These are phyloP conservation scores for Camptogramma bilineatum DNA, from an alignment of 2,888 invertebrate species.

Conservation along the genomic window DNA sequence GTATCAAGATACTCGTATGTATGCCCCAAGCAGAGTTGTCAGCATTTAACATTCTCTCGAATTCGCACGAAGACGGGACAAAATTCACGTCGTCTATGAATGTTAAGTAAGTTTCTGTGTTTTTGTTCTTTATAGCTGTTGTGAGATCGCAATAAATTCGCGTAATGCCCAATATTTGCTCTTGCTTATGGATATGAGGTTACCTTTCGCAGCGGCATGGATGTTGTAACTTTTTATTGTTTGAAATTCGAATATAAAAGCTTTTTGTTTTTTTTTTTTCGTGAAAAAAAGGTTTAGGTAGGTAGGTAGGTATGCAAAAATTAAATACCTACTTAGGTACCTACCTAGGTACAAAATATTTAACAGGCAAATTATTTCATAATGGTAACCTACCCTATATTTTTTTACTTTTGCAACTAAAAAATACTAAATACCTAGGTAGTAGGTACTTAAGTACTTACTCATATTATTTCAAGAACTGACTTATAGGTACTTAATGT, in stretches of 20 bases:
- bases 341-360: too few relatives aligned
- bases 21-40: conserved; percentile 33
- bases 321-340: too few relatives aligned
- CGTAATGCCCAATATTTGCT: conserved; percentile 10
- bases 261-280: background rate
- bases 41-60: conserved; percentile 41
- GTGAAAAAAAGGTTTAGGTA: too few relatives aligned
- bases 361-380: too few relatives aligned
- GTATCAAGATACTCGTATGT: background rate
- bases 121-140: conserved; percentile 44
- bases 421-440: too few relatives aligned
- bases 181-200: background rate
- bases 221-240: background rate
- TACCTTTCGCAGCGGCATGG: background rate
- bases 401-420: too few relatives aligned
- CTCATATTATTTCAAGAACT: too few relatives aligned
- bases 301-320: too few relatives aligned
- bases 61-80: conserved; percentile 41
- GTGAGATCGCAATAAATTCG: conserved; percentile 38
- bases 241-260: background rate
- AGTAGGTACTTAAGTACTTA: too few relatives aligned
- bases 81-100: conserved; percentile 49
- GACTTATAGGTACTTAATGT: too few relatives aligned
- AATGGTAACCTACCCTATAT: too few relatives aligned
- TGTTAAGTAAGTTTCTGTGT: conserved; percentile 49